A percentile compares a stretch with the other conserved stretches of the same genome.
phyloP scores from a whole-genome alignment of 2,797 vertebrate species.

The Melanotaenia nigrans region DNA sequence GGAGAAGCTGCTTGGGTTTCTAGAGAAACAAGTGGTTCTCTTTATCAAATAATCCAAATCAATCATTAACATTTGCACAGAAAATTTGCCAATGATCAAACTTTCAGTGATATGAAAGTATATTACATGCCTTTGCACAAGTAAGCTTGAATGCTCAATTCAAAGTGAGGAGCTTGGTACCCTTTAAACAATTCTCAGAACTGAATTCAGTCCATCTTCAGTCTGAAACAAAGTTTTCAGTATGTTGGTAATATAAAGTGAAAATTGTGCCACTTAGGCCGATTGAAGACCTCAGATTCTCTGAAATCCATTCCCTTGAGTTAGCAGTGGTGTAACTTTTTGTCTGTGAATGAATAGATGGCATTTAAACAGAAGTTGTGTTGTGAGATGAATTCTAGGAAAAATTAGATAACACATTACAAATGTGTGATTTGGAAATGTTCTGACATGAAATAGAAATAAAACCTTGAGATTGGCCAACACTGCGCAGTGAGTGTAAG shows the following conservation, averaged over 20 bases:
- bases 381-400: constrained; percentile 44
- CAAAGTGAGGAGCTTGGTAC: neutral
- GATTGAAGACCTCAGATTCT: neutral
- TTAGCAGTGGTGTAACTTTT: constrained; percentile 25
- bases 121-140: neutral
- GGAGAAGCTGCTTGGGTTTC: constrained; percentile 7
- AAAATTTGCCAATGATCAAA: neutral
- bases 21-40: constrained; percentile 13
- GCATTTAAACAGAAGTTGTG: constrained; percentile 34
- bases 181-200: neutral
- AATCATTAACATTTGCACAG: neutral
- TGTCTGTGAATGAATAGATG: constrained; percentile 20
- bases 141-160: neutral
- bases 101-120: no score
- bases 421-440: constrained; percentile 17
- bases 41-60: neutral
- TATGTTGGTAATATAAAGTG: neutral
- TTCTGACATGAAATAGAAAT: constrained; percentile 5
- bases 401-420: constrained; percentile 38
- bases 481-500: constrained; percentile 18
- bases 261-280: neutral
- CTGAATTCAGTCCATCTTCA: neutral
- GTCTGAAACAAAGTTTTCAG: neutral
- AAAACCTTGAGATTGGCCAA: constrained; percentile 8
- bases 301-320: neutral